Evolutionary conservation across 2,113 vertebrate species (phyloP).

Genomic region (Cyanoderma ruficeps): DNA sequence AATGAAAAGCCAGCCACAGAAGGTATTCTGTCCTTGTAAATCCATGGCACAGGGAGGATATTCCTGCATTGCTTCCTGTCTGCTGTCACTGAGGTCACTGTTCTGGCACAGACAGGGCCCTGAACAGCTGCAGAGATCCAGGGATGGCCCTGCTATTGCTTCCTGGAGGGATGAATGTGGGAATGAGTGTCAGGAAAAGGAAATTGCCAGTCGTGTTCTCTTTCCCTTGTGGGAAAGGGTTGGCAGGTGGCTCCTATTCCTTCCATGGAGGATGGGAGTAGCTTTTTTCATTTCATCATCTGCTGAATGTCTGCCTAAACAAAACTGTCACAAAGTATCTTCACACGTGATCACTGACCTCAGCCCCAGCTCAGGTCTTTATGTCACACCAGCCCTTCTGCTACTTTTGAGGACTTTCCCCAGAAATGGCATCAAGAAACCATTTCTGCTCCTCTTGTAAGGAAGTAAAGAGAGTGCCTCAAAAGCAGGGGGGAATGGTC

Average conservation of each 20-base stretch:
- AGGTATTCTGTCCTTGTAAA: not conserved
- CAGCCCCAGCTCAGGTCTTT: not conserved
- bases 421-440: rapidly evolving
- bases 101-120: not conserved
- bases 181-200: not conserved
- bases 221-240: not conserved
- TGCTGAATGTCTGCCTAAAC: not conserved
- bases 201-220: not conserved
- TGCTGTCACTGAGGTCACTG: not conserved
- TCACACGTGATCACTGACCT: not conserved
- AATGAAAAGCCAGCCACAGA: not conserved
- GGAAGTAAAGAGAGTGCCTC: not conserved
- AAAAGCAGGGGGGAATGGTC: not conserved
- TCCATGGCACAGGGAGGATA: not conserved
- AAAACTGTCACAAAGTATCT: not conserved
- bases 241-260: not conserved
- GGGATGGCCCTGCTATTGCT: not conserved
- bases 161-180: not conserved
- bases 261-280: not conserved
- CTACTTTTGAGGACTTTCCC: not conserved
- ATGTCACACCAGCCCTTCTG: not conserved
- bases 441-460: not conserved
- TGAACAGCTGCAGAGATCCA: conserved; percentile 2
- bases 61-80: not conserved
- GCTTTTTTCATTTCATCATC: not conserved